phyloP scores from a whole-genome alignment of 2,888 invertebrate genomes.

The Empis livida region DNA sequence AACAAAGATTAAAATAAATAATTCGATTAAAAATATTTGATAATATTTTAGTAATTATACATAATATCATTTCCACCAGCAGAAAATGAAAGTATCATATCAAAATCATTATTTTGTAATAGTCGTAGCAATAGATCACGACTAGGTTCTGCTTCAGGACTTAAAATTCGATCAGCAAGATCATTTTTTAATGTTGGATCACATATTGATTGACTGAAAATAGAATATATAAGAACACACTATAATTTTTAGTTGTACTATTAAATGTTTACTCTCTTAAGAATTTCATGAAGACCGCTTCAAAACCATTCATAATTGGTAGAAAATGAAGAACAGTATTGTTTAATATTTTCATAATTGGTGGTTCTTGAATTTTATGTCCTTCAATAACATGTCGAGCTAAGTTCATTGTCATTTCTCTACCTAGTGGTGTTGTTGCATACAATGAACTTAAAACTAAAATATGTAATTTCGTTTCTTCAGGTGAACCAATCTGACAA shows the following conservation, averaged over 20 bases:
- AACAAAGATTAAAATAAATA: too few species aligned
- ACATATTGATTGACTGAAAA: slow-evolving; percentile 25
- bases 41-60: slow-evolving; percentile 25
- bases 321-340: slow-evolving; percentile 68
- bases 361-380: slow-evolving; percentile 51
- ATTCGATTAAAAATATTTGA: background rate
- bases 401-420: slow-evolving; percentile 71
- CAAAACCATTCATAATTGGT: slow-evolving; percentile 40
- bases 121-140: slow-evolving; percentile 45
- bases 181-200: slow-evolving; percentile 37
- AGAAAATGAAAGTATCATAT: slow-evolving; percentile 58
- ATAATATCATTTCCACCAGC: slow-evolving; percentile 57
- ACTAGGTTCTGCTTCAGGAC: slow-evolving; percentile 23
- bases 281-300: slow-evolving; percentile 22
- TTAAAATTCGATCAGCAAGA: slow-evolving; percentile 51
- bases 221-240: background rate
- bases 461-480: slow-evolving; percentile 71
- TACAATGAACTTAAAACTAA: slow-evolving; percentile 74
- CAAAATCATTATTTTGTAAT: slow-evolving; percentile 52
- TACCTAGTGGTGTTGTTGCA: slow-evolving; percentile 67
- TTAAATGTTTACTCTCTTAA: slow-evolving; percentile 22
- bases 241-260: background rate
- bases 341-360: slow-evolving; percentile 49
- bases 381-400: slow-evolving; percentile 69
- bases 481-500: slow-evolving; percentile 63